Evolutionary conservation across 2,888 invertebrate species (phyloP).

Genomic region (Plusia festucae): DNA sequence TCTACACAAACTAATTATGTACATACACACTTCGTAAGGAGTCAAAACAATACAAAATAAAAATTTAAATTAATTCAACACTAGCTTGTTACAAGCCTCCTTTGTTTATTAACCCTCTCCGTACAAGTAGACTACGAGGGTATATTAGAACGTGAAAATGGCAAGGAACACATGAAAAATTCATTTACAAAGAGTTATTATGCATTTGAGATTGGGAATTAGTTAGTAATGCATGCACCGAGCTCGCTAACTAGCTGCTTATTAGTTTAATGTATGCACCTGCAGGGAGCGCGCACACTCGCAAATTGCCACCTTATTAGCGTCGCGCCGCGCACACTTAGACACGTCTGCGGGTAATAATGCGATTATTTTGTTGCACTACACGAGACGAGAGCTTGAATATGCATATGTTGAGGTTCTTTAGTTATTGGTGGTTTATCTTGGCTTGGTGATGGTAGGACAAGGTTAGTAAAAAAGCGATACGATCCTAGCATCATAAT

Average conservation of each 20-base stretch:
- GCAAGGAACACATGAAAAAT: constrained; percentile 73
- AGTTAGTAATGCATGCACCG: constrained; percentile 80
- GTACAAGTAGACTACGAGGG: constrained; percentile 20
- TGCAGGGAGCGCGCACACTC: constrained; percentile 43
- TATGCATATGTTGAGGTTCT: constrained; percentile 42
- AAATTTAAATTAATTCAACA: background rate
- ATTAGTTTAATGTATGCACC: constrained; percentile 61
- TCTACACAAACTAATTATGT: no score
- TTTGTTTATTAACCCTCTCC: constrained; percentile 50
- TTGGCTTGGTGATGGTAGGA: background rate
- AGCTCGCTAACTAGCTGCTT: constrained; percentile 75
- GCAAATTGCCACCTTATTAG: constrained; percentile 77
- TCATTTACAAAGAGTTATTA: constrained; percentile 68
- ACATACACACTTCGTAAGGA: no score
- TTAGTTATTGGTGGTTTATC: background rate
- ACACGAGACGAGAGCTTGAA: constrained; percentile 11
- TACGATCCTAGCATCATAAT: no score
- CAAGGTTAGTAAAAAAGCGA: background rate
- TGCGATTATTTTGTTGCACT: constrained; percentile 46
- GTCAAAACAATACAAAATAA: background rate
- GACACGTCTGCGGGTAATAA: constrained; percentile 70
- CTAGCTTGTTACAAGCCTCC: constrained; percentile 8
- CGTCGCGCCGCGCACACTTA: constrained; percentile 64
- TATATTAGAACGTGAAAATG: constrained; percentile 55
- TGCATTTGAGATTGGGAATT: constrained; percentile 69